Evolutionary conservation across 2,888 invertebrate species (phyloP), one percentile per base, ranked within the genome.

Genomic region (Cheilosia soror): DNA sequence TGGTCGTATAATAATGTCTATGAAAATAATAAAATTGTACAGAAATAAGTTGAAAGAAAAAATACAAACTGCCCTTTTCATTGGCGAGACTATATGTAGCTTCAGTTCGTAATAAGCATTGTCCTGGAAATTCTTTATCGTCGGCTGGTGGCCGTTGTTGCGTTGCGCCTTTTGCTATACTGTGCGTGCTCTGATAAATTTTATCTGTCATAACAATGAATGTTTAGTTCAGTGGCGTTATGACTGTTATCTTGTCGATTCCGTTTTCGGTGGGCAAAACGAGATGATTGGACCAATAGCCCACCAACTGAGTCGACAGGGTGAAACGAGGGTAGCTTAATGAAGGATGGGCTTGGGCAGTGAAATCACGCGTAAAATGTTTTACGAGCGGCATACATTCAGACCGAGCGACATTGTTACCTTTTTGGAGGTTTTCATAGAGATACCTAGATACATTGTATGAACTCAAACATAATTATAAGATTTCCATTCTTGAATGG

Each of bases 171-270:
- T 33, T 47, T 27, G 13, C 65, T 49, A n/a, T n/a, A 65, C 33
- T 72, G 72, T 51, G 53, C 49, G 72, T 51, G 53, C 49, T 65
- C 13, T 31, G 65, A 79, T 79, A 79, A 65, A 79, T 72, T 72
- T 72, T 72, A 79, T 79, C 79, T 72, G 51, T 66, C 72, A 66
- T 72, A 72, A 72, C 79, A 79, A 79, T 79, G 72, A 72, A 65
- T 72, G 65, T 79, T 79, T 71, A 58, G 63, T 71, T 79, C 58
- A 79, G 62, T 71, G 63, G 65, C 60, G 72, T 60, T 79, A 66
- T 65, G 79, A 20, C 57, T 60, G 51, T 57, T 68, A 68, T 76
- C 68, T 76, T 49, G 62, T 53, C 68, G 76, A 53, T 76, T 68
- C 33, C n/a, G 57, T 27, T 40, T 20, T 15, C 40, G 37, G 9